Conservation (phyloP, 2,113 vertebrate genomes). For the Pionites leucogaster region DNA sequence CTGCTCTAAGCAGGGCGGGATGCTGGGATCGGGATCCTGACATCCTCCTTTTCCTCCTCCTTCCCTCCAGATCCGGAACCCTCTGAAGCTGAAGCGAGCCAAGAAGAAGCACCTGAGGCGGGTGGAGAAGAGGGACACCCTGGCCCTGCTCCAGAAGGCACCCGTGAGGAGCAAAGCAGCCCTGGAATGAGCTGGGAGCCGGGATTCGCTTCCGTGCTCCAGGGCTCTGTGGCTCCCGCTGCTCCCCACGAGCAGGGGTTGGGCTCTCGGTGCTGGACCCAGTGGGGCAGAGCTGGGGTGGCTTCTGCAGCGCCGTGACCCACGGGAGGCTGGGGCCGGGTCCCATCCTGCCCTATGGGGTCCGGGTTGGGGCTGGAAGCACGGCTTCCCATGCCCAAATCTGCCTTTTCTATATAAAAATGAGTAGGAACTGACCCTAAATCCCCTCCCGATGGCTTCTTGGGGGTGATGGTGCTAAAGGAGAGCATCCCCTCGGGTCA, state of each 20-base stretch:
- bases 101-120: conserved; percentile 91
- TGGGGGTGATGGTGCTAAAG: neutral
- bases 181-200: neutral
- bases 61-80: conserved; percentile 86
- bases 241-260: rapidly evolving
- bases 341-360: rapidly evolving
- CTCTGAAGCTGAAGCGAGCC: conserved; percentile 88
- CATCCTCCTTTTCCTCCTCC: rapidly evolving
- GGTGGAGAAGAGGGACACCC: conserved; percentile 89
- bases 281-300: neutral
- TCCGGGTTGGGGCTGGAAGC: neutral
- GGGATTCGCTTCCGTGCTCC: neutral
- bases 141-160: conserved; percentile 78
- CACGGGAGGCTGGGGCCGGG: neutral
- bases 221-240: rapidly evolving
- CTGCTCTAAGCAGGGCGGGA: neutral
- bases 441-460: rapidly evolving
- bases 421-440: neutral
- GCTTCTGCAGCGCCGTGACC: rapidly evolving
- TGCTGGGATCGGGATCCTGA: neutral
- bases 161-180: neutral
- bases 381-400: neutral
- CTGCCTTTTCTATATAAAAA: neutral
- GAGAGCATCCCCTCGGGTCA: neutral
- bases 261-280: neutral